phyloP scores from a whole-genome alignment of 2,113 vertebrate genomes.

The Triplophysa siluroides region DNA sequence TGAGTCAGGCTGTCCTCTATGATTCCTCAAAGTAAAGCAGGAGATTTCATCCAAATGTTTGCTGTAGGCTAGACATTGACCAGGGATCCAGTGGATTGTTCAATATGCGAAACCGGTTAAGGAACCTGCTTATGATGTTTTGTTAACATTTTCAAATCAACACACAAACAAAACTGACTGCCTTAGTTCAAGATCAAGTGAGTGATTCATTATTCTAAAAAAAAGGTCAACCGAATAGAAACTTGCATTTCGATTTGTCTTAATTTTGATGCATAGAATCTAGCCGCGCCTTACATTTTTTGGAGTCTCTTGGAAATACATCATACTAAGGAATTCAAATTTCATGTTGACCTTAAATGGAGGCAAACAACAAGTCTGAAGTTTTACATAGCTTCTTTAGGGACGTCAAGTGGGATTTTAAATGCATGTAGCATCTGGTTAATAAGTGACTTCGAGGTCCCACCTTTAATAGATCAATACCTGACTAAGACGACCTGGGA shows the following conservation, averaged over 20 bases:
- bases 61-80: background rate
- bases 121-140: background rate
- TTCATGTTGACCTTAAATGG: background rate
- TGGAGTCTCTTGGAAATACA: background rate
- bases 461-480: background rate
- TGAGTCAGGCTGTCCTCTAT: background rate
- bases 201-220: background rate
- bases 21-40: background rate
- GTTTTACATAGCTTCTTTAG: background rate
- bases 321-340: background rate
- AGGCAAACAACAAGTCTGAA: background rate
- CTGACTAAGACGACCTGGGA: no score
- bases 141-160: background rate
- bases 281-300: background rate
- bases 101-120: background rate
- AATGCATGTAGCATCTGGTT: background rate
- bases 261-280: background rate
- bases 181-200: background rate
- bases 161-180: background rate
- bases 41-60: background rate
- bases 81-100: background rate
- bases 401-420: background rate
- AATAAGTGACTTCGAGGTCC: background rate
- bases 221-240: no score
- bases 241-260: no score